phyloP scores from a whole-genome alignment of 2,113 vertebrate genomes.

The Otis tarda region DNA sequence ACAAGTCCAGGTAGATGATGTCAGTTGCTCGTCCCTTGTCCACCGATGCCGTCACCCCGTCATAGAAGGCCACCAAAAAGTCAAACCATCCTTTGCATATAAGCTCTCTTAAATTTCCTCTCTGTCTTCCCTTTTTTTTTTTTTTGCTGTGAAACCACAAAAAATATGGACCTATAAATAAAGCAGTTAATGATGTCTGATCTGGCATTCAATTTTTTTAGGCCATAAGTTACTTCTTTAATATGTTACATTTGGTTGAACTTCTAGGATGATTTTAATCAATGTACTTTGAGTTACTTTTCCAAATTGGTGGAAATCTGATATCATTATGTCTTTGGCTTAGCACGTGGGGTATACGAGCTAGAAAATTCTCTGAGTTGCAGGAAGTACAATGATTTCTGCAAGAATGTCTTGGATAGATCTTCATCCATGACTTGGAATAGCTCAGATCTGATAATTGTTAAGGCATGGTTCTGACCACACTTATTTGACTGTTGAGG shows the following conservation, averaged over 20 bases:
- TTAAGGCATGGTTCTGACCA: neutral
- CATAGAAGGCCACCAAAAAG: too few relatives aligned
- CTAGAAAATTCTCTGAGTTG: neutral
- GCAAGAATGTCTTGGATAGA: neutral
- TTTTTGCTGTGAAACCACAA: neutral
- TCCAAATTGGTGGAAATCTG: neutral
- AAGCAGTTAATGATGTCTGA: neutral
- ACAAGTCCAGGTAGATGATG: too few relatives aligned
- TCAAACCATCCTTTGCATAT: neutral
- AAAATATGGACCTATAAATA: neutral
- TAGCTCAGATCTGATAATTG: neutral
- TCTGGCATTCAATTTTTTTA: neutral
- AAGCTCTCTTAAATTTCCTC: fast-evolving
- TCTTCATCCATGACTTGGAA: neutral
- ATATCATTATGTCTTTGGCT: neutral
- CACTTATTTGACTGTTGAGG: neutral
- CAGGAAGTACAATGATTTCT: neutral
- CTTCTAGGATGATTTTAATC: neutral
- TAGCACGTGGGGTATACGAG: fast-evolving
- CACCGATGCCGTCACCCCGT: too few relatives aligned
- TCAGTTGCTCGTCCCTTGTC: too few relatives aligned
- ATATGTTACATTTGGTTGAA: neutral
- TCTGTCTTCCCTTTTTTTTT: neutral
- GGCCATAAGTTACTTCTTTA: neutral
- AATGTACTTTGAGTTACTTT: neutral